Percentiles rank a stretch among this genome's conserved stretches.
Evolutionary conservation across 2,888 invertebrate species (phyloP).

Genomic region (Poecilus cupreus): DNA sequence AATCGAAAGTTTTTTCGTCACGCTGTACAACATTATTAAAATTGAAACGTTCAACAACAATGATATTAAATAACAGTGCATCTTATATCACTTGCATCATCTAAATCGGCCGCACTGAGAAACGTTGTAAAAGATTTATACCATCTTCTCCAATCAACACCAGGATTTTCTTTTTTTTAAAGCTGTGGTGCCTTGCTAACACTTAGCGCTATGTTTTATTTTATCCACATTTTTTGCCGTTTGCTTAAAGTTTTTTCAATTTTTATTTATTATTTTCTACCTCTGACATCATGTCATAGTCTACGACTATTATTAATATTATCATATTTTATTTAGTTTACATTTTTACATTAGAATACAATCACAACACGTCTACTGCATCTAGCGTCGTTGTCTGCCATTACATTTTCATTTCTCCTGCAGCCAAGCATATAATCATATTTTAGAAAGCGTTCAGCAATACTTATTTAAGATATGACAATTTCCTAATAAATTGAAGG

Average conservation of each 20-base stretch:
- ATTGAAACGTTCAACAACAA: constrained; percentile 49
- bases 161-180: constrained; percentile 47
- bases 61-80: constrained; percentile 19
- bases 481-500: too few relatives aligned
- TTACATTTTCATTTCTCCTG: too few relatives aligned
- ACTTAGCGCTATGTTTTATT: neutral
- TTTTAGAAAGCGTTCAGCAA: too few relatives aligned
- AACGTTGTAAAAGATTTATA: constrained; percentile 29
- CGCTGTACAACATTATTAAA: constrained; percentile 57
- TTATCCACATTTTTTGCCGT: neutral
- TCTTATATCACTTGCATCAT: constrained; percentile 28
- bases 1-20: constrained; percentile 62
- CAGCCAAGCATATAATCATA: too few relatives aligned
- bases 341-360: too few relatives aligned
- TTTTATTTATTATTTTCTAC: neutral
- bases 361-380: too few relatives aligned
- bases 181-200: constrained; percentile 42
- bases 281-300: constrained; percentile 28
- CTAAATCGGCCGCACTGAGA: constrained; percentile 14
- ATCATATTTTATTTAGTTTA: too few relatives aligned
- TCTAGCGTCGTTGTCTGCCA: too few relatives aligned
- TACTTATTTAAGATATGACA: too few relatives aligned
- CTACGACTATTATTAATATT: neutral
- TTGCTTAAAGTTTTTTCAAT: neutral
- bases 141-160: constrained; percentile 31